Conservation (phyloP, 2,888 invertebrate species). For the Theodoxus fluviatilis region DNA sequence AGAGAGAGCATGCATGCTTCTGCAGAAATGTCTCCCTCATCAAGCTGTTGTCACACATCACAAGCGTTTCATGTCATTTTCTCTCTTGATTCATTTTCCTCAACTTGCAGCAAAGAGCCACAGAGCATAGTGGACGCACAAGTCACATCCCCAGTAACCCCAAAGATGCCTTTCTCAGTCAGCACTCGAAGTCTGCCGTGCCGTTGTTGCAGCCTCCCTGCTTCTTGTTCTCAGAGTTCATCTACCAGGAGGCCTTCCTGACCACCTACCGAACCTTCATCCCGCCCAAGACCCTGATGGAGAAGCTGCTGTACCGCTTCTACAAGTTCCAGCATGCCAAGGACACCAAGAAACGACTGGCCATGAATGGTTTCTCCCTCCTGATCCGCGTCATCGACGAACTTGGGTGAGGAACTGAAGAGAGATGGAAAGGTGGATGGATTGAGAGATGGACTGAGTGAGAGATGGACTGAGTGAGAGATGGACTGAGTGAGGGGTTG, state of each 20-base stretch:
- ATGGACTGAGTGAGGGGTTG: no score
- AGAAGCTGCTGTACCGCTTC: slow-evolving; percentile 82
- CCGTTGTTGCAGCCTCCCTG: no score
- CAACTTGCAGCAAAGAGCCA: no score
- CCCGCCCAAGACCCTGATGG: slow-evolving; percentile 83
- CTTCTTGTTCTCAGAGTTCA: slow-evolving; percentile 81
- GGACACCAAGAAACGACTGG: slow-evolving; percentile 71
- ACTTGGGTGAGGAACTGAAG: slow-evolving; percentile 88
- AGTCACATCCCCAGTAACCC: no score
- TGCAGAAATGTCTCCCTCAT: no score
- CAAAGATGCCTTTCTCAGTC: no score
- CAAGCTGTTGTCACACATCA: no score
- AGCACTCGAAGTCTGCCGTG: no score
- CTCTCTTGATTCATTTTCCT: slow-evolving; percentile 31
- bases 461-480: no score
- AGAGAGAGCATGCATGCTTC: neutral
- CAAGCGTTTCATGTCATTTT: slow-evolving; percentile 22
- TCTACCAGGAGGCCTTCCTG: slow-evolving; percentile 96
- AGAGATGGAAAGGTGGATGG: no score
- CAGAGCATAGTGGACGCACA: no score
- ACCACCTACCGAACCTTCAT: slow-evolving; percentile 97
- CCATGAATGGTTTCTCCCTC: slow-evolving; percentile 87
- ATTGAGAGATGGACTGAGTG: no score
- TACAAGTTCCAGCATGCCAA: slow-evolving; percentile 75
- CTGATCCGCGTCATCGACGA: slow-evolving; percentile 94